Evolutionary conservation across 2,797 vertebrate species (phyloP).

Genomic region (Linurgus olivaceus): DNA sequence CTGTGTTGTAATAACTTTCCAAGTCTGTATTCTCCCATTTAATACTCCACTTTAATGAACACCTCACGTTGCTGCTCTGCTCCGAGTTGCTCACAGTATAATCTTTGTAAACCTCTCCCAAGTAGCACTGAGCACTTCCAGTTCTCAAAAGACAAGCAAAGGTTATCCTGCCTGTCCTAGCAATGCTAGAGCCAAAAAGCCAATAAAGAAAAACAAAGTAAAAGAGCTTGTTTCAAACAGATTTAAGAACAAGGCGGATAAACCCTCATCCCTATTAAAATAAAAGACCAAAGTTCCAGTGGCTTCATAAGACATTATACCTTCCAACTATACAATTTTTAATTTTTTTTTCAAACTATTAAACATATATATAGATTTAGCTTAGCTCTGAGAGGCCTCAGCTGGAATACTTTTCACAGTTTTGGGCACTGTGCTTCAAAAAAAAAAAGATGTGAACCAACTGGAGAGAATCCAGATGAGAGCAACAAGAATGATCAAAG

Average conservation of each 20-base stretch:
- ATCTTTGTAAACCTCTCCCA: background rate
- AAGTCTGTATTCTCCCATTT: background rate
- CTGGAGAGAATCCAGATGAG: slow-evolving; percentile 56
- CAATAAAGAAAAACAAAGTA: background rate
- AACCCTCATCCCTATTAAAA: background rate
- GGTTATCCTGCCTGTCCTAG: background rate
- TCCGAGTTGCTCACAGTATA: background rate
- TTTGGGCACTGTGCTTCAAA: slow-evolving; percentile 33
- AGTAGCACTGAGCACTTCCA: background rate
- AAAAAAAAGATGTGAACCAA: slow-evolving; percentile 41
- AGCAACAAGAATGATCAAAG: slow-evolving; percentile 56
- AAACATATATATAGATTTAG: background rate
- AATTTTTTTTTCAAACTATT: background rate
- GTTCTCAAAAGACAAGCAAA: background rate
- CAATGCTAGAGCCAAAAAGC: background rate
- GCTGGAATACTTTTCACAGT: slow-evolving; percentile 40
- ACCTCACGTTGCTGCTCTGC: background rate
- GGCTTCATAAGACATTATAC: background rate
- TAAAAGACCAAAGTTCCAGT: background rate
- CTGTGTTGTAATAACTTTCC: background rate
- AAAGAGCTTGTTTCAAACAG: background rate
- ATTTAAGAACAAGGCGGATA: background rate
- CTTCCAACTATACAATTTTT: background rate
- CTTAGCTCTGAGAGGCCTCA: slow-evolving; percentile 22
- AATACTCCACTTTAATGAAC: background rate